These are phyloP conservation scores for Dasypolia templi DNA, from an alignment of 2,888 invertebrate genomes.

Conservation along the genomic window DNA sequence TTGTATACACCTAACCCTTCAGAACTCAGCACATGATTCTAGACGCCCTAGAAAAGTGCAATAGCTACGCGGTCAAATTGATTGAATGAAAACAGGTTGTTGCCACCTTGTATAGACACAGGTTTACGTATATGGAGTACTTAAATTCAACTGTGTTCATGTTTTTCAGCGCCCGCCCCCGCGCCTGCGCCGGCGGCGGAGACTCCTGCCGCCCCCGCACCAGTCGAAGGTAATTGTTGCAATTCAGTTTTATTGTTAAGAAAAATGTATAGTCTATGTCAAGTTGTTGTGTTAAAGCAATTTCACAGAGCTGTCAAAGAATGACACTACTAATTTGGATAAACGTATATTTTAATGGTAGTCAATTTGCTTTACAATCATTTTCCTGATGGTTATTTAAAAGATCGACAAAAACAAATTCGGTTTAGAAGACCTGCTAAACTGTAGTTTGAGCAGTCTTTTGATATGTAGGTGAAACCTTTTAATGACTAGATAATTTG, in stretches of 20 bases:
- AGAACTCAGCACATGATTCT: too few species aligned
- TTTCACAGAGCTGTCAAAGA: too few species aligned
- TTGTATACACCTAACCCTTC: not conserved
- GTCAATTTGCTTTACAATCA: too few species aligned
- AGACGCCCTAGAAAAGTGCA: too few species aligned
- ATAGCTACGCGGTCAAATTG: too few species aligned
- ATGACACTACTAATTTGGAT: too few species aligned
- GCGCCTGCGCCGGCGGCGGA: conserved; percentile 80
- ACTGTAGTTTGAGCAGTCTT: not conserved
- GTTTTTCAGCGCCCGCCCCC: conserved; percentile 69
- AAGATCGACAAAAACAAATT: not conserved
- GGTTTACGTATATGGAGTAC: not conserved
- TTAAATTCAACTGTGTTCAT: not conserved
- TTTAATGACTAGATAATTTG: not conserved
- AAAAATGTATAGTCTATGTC: too few species aligned
- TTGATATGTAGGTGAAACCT: not conserved
- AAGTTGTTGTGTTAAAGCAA: too few species aligned
- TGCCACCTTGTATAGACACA: too few species aligned
- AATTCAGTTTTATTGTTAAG: not conserved
- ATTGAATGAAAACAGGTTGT: too few species aligned
- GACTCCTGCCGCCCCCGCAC: conserved; percentile 70
- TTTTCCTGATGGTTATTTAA: not conserved
- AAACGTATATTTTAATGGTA: too few species aligned
- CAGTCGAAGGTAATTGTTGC: conserved; percentile 74
- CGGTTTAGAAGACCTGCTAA: not conserved